Evolutionary conservation across 2,888 invertebrate species (phyloP), one percentile per base, ranked within the genome.

Genomic region (Platycheirus albimanus): DNA sequence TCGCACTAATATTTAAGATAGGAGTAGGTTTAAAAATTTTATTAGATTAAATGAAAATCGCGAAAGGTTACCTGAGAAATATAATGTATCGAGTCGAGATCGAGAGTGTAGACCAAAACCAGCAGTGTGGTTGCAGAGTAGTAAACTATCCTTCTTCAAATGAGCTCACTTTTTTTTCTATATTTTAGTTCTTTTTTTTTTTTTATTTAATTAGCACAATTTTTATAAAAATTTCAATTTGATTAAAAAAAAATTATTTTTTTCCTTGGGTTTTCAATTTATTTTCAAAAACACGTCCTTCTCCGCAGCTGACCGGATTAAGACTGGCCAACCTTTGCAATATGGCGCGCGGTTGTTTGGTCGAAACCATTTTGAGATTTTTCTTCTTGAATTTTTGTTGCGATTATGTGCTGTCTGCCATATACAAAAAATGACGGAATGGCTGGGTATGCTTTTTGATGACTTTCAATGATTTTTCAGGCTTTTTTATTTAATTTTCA

Each of bases 221-320:
- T 52, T 67, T 52, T 77, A 67, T 71, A 70, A 54, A 66, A 51
- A 52, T 76, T 84, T 67, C 67, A 77, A 85, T 70, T 85, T 84
- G 78, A 85, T 77, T 83, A 24, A 85, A 84, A 72, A 49, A n/a
- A n/a, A n/a, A n/a, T n/a, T n/a, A 78, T 63, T 77, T 63, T 70
- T 79, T 69, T 64, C 7, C 58, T 69, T 64, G 56, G 74, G 30
- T 76, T 63, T 45, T n/a, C n/a, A 74, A 67, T 20, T 20, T 30
- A 61, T 58, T 64, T 52, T 61, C 30, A 45, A 78, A 85, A 84
- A 47, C 67, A 91, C 92, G 92, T 92, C 92, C 90, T 88, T 87
- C 91, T 90, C 91, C 90, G 90, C 91, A 91, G 91, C 90, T 92
- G 91, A 92, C 91, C 91, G 91, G 92, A 92, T 92, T 92, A 93